Evolutionary conservation across 2,888 invertebrate genomes (phyloP).

Genomic region (Pseudococcus jackbeardsleyi): DNA sequence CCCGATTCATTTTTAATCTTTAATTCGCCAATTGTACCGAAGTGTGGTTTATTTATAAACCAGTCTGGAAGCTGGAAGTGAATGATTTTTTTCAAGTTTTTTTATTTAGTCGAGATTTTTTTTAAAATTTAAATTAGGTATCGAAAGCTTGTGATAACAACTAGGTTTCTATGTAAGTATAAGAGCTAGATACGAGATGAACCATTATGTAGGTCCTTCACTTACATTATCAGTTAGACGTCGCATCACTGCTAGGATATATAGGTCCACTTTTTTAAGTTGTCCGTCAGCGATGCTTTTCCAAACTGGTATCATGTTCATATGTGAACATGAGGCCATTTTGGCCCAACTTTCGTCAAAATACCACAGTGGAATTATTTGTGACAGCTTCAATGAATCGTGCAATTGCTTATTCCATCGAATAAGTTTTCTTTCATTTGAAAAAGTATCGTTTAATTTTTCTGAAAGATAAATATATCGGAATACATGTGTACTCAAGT

Average conservation of each 20-base stretch:
- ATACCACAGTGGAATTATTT: neutral
- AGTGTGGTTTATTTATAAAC: neutral
- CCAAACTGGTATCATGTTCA: constrained; percentile 15
- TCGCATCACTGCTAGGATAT: neutral
- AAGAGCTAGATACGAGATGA: too few relatives aligned
- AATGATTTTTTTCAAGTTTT: too few relatives aligned
- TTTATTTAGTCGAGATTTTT: too few relatives aligned
- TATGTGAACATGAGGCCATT: neutral
- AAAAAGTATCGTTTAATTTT: too few relatives aligned
- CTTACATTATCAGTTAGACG: neutral
- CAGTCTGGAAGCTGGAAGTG: too few relatives aligned
- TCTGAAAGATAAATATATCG: too few relatives aligned
- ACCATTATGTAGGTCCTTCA: too few relatives aligned
- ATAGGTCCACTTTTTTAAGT: neutral
- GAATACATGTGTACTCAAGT: too few relatives aligned
- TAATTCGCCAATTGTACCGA: neutral
- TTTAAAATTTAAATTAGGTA: too few relatives aligned
- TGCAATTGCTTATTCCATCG: neutral
- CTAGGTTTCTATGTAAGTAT: too few relatives aligned
- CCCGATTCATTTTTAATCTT: neutral
- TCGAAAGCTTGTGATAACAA: too few relatives aligned
- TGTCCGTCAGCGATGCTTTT: neutral
- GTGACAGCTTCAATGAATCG: neutral
- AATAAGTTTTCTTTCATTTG: neutral
- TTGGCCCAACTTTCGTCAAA: neutral